These are phyloP conservation scores for Pristionchus exspectatus DNA, from an alignment of 2,888 invertebrate genomes.

Conservation along the genomic window DNA sequence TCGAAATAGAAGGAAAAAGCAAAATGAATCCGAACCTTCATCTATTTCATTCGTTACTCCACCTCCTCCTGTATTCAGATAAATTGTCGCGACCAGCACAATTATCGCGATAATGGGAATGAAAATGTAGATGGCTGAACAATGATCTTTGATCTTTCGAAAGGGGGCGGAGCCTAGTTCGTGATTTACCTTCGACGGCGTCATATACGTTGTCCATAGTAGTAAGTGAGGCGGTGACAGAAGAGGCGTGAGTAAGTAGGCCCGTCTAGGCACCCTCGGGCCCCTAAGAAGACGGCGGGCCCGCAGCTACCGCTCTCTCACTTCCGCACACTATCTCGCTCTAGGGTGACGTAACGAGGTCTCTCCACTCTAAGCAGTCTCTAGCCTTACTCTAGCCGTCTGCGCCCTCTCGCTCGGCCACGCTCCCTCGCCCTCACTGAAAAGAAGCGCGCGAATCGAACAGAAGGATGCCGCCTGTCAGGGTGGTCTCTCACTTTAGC, in stretches of 20 bases:
- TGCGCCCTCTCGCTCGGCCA: constrained; percentile 40
- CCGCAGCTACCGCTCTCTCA: neutral
- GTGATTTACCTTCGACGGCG: constrained; percentile 66
- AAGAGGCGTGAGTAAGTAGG: neutral
- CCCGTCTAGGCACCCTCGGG: neutral
- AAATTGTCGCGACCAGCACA: constrained; percentile 61
- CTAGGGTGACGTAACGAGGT: constrained; percentile 10
- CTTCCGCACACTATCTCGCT: constrained; percentile 38
- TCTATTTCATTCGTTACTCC: neutral
- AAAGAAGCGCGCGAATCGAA: constrained; percentile 37
- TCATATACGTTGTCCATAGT: constrained; percentile 66
- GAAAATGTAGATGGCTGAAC: constrained; percentile 71
- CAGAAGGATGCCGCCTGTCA: neutral
- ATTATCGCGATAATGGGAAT: constrained; percentile 71
- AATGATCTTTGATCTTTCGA: neutral
- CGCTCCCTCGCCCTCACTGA: neutral
- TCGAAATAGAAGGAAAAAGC: neutral
- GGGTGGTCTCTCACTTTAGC: constrained; percentile 7
- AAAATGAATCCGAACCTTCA: neutral
- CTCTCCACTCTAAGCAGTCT: neutral
- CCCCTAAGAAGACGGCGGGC: neutral
- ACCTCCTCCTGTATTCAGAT: constrained; percentile 60
- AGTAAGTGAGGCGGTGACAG: neutral
- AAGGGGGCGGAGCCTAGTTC: constrained; percentile 29
- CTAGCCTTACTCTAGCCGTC: neutral